phyloP scores from a whole-genome alignment of 2,888 invertebrate genomes.

The Frankliniella fusca region DNA sequence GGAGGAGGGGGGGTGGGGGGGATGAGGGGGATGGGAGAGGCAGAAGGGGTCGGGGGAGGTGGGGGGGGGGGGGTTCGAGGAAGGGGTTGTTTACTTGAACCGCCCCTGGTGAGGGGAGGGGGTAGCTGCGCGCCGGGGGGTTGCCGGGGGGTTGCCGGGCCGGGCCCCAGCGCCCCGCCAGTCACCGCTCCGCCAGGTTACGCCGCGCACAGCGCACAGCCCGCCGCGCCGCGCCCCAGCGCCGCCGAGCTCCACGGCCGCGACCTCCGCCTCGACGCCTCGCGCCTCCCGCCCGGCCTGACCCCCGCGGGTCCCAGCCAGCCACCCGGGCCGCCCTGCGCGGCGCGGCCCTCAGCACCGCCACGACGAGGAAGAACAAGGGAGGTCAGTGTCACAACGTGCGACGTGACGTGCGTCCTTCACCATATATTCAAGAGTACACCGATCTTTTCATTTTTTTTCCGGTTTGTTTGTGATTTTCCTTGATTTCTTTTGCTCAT shows the following conservation, averaged over 20 bases:
- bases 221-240: too few relatives aligned
- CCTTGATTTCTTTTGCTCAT: too few relatives aligned
- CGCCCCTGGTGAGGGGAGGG: not conserved
- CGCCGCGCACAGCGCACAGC: not conserved
- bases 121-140: not conserved
- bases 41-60: too few relatives aligned
- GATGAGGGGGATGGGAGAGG: too few relatives aligned
- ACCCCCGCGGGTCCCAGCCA: not conserved
- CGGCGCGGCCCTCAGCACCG: not conserved
- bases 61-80: not conserved
- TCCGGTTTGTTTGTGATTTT: too few relatives aligned
- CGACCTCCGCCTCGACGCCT: not conserved
- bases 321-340: not conserved
- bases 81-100: conserved; percentile 11
- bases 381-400: not conserved
- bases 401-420: too few relatives aligned
- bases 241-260: too few relatives aligned
- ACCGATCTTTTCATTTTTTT: too few relatives aligned
- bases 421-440: too few relatives aligned
- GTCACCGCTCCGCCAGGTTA: not conserved
- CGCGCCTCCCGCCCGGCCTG: not conserved
- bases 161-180: not conserved
- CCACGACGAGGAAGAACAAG: not conserved
- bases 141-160: not conserved
- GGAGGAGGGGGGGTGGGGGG: too few relatives aligned